phyloP scores from a whole-genome alignment of 1,140 invertebrate species.

The Zelostemma sp. region DNA sequence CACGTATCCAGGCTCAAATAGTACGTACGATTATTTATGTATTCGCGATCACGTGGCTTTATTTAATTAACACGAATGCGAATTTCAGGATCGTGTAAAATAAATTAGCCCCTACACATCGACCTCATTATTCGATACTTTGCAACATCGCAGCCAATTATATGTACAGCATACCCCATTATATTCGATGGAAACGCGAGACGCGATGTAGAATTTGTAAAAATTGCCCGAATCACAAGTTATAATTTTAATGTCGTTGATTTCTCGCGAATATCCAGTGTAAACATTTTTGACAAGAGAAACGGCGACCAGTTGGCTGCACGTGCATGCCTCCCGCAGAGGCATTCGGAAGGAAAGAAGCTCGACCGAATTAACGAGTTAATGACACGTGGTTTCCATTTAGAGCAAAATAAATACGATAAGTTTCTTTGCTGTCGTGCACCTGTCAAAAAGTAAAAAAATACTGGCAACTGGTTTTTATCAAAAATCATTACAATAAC shows the following conservation, averaged over 20 bases:
- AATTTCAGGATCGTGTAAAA: too few relatives aligned
- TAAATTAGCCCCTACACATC: too few relatives aligned
- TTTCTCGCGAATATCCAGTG: conserved; percentile 4
- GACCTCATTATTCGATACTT: background rate
- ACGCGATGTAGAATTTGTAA: conserved; percentile 19
- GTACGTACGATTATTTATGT: too few relatives aligned
- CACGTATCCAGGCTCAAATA: too few relatives aligned
- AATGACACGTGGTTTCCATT: conserved; percentile 10
- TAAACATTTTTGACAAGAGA: conserved; percentile 29
- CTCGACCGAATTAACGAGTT: conserved; percentile 20
- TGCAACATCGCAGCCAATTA: background rate
- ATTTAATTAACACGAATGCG: too few relatives aligned
- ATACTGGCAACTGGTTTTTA: background rate
- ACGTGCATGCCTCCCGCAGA: conserved; percentile 30
- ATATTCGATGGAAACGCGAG: conserved; percentile 19
- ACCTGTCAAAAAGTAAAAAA: conserved; percentile 1
- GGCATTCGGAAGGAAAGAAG: conserved; percentile 23
- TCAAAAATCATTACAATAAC: background rate
- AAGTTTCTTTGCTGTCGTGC: background rate
- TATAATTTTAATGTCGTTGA: conserved; percentile 34
- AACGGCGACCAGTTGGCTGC: conserved; percentile 29
- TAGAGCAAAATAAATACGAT: background rate
- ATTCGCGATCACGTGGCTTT: too few relatives aligned
- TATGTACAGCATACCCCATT: background rate
- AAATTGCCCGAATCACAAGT: conserved; percentile 14